These are phyloP conservation scores for Elephantulus edwardii DNA, from an alignment of 2,113 vertebrate genomes.

Conservation along the genomic window DNA sequence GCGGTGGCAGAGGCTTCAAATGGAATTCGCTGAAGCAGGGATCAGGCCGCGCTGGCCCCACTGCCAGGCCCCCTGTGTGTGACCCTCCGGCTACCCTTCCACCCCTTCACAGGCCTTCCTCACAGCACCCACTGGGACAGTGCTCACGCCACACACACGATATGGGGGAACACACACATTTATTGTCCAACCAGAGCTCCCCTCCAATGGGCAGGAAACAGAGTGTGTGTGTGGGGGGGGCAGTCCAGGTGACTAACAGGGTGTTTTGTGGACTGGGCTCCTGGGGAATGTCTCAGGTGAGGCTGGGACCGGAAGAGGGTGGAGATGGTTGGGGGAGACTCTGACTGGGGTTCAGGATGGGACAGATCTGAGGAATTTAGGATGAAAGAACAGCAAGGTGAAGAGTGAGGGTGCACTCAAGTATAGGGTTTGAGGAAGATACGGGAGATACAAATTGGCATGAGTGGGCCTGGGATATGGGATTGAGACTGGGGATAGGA, in stretches of 20 bases:
- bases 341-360: not conserved
- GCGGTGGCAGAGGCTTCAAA: constrained; percentile 29
- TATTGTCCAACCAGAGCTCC: constrained; percentile 41
- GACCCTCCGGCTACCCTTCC: not conserved
- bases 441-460: not conserved
- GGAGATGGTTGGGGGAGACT: not conserved
- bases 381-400: not conserved
- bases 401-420: too few species aligned
- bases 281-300: not conserved
- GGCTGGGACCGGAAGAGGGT: not conserved
- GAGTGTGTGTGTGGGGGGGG: too few species aligned
- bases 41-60: not conserved
- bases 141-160: not conserved
- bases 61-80: not conserved
- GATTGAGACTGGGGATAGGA: fast-evolving
- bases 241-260: not conserved
- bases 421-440: fast-evolving
- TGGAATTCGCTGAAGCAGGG: constrained; percentile 72
- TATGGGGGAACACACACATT: not conserved
- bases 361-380: not conserved
- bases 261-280: not conserved
- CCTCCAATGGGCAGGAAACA: fast-evolving
- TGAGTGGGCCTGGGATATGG: fast-evolving
- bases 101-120: not conserved
- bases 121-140: not conserved